Conservation (phyloP, 2,888 invertebrate species). For the Stenoptilia bipunctidactyla region DNA sequence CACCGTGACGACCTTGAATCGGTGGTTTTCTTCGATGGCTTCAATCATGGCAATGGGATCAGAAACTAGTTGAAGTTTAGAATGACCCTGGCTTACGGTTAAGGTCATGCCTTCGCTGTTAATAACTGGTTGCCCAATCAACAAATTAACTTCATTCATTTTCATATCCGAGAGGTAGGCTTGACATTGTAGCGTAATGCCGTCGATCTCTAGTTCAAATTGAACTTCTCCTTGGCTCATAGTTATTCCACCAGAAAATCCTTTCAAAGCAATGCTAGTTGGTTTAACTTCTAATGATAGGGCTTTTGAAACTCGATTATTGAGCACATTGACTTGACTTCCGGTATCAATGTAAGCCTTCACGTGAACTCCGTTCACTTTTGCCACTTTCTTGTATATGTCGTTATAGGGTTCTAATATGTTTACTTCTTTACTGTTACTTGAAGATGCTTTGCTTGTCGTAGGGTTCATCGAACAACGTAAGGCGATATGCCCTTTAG, state of each 20-base stretch:
- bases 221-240: constrained; percentile 13
- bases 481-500: constrained; percentile 14
- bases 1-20: constrained; percentile 3
- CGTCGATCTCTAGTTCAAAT: constrained; percentile 16
- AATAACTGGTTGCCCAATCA: constrained; percentile 19
- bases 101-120: constrained; percentile 13
- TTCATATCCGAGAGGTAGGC: constrained; percentile 11
- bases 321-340: constrained; percentile 14
- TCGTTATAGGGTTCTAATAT: constrained; percentile 8
- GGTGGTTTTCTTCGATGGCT: neutral
- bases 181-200: constrained; percentile 6
- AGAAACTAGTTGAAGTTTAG: neutral
- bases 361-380: constrained; percentile 9
- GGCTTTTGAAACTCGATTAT: no score
- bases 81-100: constrained; percentile 4
- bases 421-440: neutral
- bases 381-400: constrained; percentile 10
- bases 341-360: constrained; percentile 15
- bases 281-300: constrained; percentile 7
- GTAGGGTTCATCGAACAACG: constrained; percentile 5
- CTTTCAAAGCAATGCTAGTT: constrained; percentile 7
- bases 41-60: neutral
- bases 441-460: no score
- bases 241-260: constrained; percentile 11
- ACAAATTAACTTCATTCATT: constrained; percentile 13